Conservation (phyloP, 2,113 vertebrate species). For the Pomatostomus ruficeps region DNA sequence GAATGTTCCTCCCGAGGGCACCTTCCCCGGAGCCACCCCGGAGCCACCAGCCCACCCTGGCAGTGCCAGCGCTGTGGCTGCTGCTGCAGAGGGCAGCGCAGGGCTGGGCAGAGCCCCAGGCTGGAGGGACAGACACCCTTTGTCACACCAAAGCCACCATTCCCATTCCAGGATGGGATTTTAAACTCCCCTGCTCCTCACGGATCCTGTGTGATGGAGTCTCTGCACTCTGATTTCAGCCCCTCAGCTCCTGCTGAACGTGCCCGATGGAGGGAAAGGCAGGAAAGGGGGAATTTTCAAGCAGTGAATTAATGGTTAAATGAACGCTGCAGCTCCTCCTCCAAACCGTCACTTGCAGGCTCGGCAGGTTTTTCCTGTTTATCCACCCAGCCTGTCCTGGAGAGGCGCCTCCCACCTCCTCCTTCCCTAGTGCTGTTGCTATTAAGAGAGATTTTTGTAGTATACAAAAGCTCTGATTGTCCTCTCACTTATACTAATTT, state of each 20-base stretch:
- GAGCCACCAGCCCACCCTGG: background rate
- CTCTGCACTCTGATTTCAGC: background rate
- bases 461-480: slow-evolving; percentile 49
- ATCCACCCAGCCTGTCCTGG: slow-evolving; percentile 9
- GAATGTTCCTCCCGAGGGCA: background rate
- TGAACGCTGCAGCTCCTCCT: slow-evolving; percentile 1
- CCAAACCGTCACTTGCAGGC: background rate
- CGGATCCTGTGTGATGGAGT: background rate
- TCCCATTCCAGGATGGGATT: background rate
- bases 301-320: slow-evolving; percentile 33
- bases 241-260: background rate
- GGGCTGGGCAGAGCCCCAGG: background rate
- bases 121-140: background rate
- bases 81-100: background rate
- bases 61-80: rapidly evolving
- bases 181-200: background rate
- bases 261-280: background rate
- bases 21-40: background rate
- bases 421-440: slow-evolving; percentile 21
- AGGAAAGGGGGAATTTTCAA: background rate
- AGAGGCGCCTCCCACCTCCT: slow-evolving; percentile 45
- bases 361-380: slow-evolving; percentile 55
- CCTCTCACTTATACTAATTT: slow-evolving; percentile 60
- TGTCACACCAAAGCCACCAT: background rate
- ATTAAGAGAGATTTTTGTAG: slow-evolving; percentile 39